phyloP scores from a whole-genome alignment of 1,140 invertebrate genomes.

The Drosophila nasuta region DNA sequence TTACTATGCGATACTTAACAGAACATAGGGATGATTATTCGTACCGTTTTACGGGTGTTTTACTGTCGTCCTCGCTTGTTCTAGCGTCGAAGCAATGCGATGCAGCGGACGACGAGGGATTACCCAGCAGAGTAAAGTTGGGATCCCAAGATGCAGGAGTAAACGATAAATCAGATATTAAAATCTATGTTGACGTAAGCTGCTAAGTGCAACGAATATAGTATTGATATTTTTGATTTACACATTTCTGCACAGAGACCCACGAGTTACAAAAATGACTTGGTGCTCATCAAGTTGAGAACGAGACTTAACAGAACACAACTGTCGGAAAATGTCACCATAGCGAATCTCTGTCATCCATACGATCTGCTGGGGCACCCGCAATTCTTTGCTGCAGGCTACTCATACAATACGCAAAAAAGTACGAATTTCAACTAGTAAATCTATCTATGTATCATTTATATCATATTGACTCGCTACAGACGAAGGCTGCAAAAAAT shows the following conservation, averaged over 20 bases:
- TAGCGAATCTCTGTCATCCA: background rate
- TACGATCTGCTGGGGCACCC: background rate
- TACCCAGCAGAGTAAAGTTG: background rate
- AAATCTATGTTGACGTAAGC: background rate
- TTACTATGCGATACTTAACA: background rate
- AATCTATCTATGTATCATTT: background rate
- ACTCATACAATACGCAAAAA: background rate
- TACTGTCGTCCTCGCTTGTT: background rate
- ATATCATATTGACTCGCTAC: background rate
- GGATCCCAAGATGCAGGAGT: background rate
- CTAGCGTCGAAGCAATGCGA: background rate
- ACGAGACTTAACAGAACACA: background rate
- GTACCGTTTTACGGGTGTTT: background rate
- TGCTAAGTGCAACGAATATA: background rate
- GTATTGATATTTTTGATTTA: too few species aligned
- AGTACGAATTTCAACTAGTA: background rate
- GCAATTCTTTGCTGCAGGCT: background rate
- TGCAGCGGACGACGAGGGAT: background rate
- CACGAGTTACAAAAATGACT: background rate
- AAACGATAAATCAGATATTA: background rate
- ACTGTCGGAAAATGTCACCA: background rate
- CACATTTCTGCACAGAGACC: background rate
- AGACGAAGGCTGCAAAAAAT: slow-evolving; percentile 22
- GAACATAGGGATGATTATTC: background rate
- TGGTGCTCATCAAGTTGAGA: background rate